Percentiles rank a stretch among this genome's conserved stretches.
phyloP scores from a whole-genome alignment of 2,888 invertebrate species.

The Ennomos erosarius region DNA sequence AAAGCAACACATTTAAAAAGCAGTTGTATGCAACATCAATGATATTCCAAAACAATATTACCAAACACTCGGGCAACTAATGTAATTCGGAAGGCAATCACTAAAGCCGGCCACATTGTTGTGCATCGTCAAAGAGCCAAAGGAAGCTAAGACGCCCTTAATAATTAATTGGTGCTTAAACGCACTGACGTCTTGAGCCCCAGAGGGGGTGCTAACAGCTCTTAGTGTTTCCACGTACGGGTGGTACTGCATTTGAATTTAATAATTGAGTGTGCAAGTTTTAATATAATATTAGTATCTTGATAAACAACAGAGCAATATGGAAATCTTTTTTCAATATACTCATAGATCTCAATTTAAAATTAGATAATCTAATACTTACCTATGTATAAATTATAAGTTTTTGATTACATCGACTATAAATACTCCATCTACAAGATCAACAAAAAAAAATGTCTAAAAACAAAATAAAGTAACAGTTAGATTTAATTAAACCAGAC shows the following conservation, averaged over 20 bases:
- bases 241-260: conserved; percentile 24
- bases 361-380: no score
- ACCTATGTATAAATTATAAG: no score
- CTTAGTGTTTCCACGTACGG: conserved; percentile 54
- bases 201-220: conserved; percentile 72
- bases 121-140: conserved; percentile 81
- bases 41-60: conserved; percentile 13
- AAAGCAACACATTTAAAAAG: no score
- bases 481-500: conserved; percentile 1
- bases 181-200: conserved; percentile 79
- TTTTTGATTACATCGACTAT: no score
- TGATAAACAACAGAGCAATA: no score
- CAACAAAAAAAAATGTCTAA: background rate
- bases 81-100: conserved; percentile 81
- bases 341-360: no score
- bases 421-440: no score
- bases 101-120: conserved; percentile 79
- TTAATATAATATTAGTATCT: background rate
- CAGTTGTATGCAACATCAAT: conserved; percentile 1
- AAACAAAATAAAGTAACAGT: conserved; percentile 4
- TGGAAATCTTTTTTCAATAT: no score
- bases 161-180: conserved; percentile 84
- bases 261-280: conserved; percentile 31
- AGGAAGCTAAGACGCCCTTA: conserved; percentile 74
- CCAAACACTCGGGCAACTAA: conserved; percentile 62